Conservation (phyloP, 2,113 vertebrate genomes). For the Lethenteron camtschaticum region DNA sequence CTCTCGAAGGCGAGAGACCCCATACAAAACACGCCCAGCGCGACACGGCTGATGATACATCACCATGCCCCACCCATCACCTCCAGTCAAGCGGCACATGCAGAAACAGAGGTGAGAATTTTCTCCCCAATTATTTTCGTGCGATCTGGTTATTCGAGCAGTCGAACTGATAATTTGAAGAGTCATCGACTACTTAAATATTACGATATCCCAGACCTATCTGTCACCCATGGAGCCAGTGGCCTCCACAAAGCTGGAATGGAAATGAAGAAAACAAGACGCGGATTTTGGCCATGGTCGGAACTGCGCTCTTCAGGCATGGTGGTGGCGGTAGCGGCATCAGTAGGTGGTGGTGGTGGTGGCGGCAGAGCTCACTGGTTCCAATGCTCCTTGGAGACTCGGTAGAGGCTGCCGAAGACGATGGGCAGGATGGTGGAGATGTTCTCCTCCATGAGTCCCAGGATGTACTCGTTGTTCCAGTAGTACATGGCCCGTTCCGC, state of each 20-base stretch:
- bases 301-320: not conserved
- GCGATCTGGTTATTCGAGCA: too few relatives aligned
- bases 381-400: conserved; percentile 80
- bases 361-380: conserved; percentile 41
- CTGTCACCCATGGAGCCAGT: not conserved
- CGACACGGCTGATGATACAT: too few relatives aligned
- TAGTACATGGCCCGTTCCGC: conserved; percentile 78
- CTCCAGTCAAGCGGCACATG: too few relatives aligned
- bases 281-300: not conserved
- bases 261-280: not conserved
- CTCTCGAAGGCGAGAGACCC: too few relatives aligned
- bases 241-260: conserved; percentile 4
- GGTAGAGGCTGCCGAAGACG: conserved; percentile 64
- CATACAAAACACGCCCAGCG: too few relatives aligned
- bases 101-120: too few relatives aligned
- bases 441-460: conserved; percentile 78
- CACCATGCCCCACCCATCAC: too few relatives aligned
- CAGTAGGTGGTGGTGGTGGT: not conserved
- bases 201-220: not conserved
- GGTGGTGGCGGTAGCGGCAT: not conserved
- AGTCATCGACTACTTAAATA: not conserved
- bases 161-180: not conserved
- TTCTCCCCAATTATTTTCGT: too few relatives aligned
- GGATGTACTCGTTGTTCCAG: conserved; percentile 85
- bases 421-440: conserved; percentile 64